These are phyloP conservation scores for Caenorhabditis sulstoni DNA, from an alignment of 2,888 invertebrate genomes.

Conservation along the genomic window DNA sequence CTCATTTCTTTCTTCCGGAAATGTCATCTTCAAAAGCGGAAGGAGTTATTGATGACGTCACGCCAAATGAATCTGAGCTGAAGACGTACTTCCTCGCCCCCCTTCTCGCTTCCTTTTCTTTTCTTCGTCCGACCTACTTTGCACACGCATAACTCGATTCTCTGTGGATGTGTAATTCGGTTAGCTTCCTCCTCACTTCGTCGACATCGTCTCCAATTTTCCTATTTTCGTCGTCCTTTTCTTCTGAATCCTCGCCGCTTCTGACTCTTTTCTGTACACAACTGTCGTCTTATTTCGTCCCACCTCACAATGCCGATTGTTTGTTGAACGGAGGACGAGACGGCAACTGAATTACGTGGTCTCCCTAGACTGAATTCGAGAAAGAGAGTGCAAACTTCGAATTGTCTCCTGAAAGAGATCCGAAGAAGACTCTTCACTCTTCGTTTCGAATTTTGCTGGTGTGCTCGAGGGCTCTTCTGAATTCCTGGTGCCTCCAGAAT, in stretches of 20 bases:
- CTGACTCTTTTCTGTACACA: not conserved
- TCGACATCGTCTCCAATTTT: not conserved
- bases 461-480: no score
- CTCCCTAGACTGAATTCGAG: no score
- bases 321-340: no score
- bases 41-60: constrained; percentile 25
- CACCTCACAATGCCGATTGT: no score
- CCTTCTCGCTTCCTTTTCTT: not conserved
- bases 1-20: not conserved
- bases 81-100: constrained; percentile 25
- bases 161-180: constrained; percentile 29
- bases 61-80: constrained; percentile 26
- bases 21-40: constrained; percentile 12
- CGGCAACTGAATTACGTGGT: no score
- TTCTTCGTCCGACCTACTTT: constrained; percentile 11
- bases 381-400: no score
- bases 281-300: not conserved
- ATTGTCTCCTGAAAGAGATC: no score
- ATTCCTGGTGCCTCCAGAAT: no score
- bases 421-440: no score
- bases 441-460: no score
- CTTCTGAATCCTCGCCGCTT: not conserved
- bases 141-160: constrained; percentile 27
- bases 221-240: not conserved
- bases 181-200: constrained; percentile 6